These are phyloP conservation scores for Pipistrellus kuhlii DNA, from an alignment of 2,797 vertebrate genomes.

Conservation along the genomic window DNA sequence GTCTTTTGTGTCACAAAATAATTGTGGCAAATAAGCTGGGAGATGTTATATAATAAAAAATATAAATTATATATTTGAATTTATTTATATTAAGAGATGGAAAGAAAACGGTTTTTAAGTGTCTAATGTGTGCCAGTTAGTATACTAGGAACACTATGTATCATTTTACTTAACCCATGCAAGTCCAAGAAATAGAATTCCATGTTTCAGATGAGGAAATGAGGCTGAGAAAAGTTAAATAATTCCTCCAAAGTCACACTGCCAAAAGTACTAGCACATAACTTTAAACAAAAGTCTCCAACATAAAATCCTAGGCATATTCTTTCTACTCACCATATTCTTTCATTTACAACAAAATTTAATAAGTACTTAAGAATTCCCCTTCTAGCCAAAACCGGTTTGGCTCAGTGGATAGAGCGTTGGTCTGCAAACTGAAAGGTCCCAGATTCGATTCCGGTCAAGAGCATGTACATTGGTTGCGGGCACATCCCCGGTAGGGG, in stretches of 20 bases:
- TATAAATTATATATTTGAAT: conserved; percentile 26
- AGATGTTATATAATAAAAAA: conserved; percentile 20
- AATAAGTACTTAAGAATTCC: conserved; percentile 17
- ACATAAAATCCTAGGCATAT: neutral
- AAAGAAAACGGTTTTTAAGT: neutral
- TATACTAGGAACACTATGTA: neutral
- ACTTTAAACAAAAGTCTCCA: neutral
- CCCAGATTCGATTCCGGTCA: no score
- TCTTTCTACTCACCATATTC: neutral
- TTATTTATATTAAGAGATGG: conserved; percentile 43
- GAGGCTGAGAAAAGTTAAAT: conserved; percentile 21
- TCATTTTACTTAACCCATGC: conserved; percentile 5
- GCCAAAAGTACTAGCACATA: neutral
- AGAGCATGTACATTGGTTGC: no score
- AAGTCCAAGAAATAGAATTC: conserved; percentile 12
- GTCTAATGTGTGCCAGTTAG: neutral
- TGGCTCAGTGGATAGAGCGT: no score
- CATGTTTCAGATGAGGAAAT: conserved; percentile 42
- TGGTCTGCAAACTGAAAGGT: no score
- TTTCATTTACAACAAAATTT: conserved; percentile 28
- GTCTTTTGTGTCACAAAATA: conserved; percentile 34
- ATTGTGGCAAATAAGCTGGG: neutral
- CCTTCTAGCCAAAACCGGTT: no score
- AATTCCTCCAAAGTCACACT: neutral
- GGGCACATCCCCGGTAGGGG: no score